Evolutionary conservation across 2,888 invertebrate genomes (phyloP).

Genomic region (Aradus depressus): DNA sequence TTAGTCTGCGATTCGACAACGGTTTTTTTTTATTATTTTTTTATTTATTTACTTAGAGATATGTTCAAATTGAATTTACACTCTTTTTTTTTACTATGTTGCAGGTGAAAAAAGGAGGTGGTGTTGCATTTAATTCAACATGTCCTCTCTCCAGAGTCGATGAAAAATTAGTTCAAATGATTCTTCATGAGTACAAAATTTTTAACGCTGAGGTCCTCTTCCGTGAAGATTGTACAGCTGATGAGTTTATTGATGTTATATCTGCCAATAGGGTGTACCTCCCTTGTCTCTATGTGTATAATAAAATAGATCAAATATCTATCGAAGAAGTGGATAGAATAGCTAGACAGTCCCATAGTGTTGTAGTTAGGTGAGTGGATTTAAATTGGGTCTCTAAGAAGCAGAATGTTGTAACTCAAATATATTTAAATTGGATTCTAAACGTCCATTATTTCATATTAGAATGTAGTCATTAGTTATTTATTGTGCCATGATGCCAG

Average conservation of each 20-base stretch:
- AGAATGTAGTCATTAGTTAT: no score
- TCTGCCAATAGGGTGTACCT: constrained; percentile 90
- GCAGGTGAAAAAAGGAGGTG: constrained; percentile 87
- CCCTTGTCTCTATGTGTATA: constrained; percentile 96
- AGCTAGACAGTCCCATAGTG: constrained; percentile 73
- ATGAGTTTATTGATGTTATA: constrained; percentile 97
- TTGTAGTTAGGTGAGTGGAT: constrained; percentile 90
- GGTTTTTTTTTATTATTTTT: neutral
- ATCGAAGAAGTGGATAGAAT: constrained; percentile 96
- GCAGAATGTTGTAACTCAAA: no score
- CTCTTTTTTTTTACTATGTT: constrained; percentile 17
- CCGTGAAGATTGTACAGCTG: constrained; percentile 88
- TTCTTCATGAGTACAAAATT: constrained; percentile 96
- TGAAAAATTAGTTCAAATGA: constrained; percentile 95
- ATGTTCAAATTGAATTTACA: neutral
- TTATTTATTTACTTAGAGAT: no score
- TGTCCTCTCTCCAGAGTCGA: constrained; percentile 84
- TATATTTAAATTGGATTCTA: no score
- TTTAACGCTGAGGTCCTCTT: constrained; percentile 90
- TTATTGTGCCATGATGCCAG: no score
- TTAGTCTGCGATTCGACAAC: no score
- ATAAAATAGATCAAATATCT: constrained; percentile 99
- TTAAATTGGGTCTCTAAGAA: no score
- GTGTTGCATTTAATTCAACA: constrained; percentile 92
- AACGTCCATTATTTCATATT: no score